Evolutionary conservation across 2,888 invertebrate species (phyloP), one percentile per base, ranked within the genome.

Genomic region (Quadriops clusia): DNA sequence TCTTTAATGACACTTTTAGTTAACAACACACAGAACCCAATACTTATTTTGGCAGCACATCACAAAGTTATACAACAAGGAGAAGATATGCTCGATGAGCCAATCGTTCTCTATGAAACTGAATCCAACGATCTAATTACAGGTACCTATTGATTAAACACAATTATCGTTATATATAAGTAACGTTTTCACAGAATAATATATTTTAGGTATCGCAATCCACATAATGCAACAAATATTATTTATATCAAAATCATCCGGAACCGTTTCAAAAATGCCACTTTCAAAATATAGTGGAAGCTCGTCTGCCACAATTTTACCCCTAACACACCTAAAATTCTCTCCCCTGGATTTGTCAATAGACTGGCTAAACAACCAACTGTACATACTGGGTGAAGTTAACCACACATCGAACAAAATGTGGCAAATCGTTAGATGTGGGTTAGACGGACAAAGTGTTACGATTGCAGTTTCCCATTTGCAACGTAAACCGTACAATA

Each of bases 361-460:
- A 1, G 94, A 94, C 58, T 94, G 93, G 93, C 62, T 94, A 17
- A 84, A 86, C 50, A 71, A 78, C 36, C 76, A 83, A 34, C 64
- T 93, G 2, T 93, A 89, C 49, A 71, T 93, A 31, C 67, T 89
- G 16, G 84, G 81, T 0, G 77, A 83, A 58, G 72, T 77, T 5
- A 65, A 67, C 22, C 69, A 74, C 43, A 23, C 27, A 11, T 15
- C 24, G 6, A 15, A 11, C 16, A 58, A 57, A 2, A 58, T 61
- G 25, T 86, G 83, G 77, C 74, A 81, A 56, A 80, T 91, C 35
- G 70, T 77, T 30, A 66, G 81, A 28, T 84, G 82, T 49, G 74
- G 77, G 49, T 68, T 87, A 20, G 75, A 80, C 48, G 85, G 86
- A 0, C 69, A 68, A 41, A 71, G 74, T 32, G 64, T 80, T 37